Base-by-base conservation (phyloP, 2,113 vertebrate genomes). In the Cryptomyrus ogoouensis region DNA sequence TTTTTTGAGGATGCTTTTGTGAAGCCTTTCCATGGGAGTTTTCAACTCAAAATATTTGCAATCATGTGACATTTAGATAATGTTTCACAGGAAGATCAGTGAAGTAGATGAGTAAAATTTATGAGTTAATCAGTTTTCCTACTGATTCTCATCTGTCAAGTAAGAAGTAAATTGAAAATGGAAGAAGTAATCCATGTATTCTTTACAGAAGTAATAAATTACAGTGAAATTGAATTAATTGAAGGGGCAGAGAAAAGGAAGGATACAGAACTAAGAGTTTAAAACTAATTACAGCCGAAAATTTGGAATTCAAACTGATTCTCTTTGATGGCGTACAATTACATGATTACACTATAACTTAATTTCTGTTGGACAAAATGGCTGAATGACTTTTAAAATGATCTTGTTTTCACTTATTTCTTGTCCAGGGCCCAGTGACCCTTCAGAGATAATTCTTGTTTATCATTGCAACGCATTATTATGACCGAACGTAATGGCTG, bases 131-230 rank as follows among this genome's bases (percentile, higher is more conserved):
- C 27, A 87, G 8, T 87, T 31, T 39, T 17, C n/a, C 27, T 35
- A 1, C 85, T 50, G 85, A 5, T 39, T 87, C 50, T 56, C 7
- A 19, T 31, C 13, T 87, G 49, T 53, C 50, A 50, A 19, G n/a
- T 35, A 35, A 87, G 47, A 19, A 56, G 46, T 49, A 87, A 88
- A 88, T 62, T 42, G 53, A 88, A 88, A 66, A 88, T 62, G 52
- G 15, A 42, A 10, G 24, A 84, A 19, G n/a, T 3, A 47, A 19
- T 24, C 85, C 44, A n/a, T 86, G 83, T 49, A 27, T 86, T 47
- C 47, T 80, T 19, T 27, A 12, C 42, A 10, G 24, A 46, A 44
- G 83, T 66, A 88, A 44, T 88, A 88, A 15, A 46, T 44, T 88
- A 88, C 53, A 56, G 35, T 53, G 50, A 35, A 88, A 66, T 88